Percentiles rank a stretch among this genome's conserved stretches.
phyloP scores from a whole-genome alignment of 2,113 vertebrate species.

The Tragelaphus imberbis region DNA sequence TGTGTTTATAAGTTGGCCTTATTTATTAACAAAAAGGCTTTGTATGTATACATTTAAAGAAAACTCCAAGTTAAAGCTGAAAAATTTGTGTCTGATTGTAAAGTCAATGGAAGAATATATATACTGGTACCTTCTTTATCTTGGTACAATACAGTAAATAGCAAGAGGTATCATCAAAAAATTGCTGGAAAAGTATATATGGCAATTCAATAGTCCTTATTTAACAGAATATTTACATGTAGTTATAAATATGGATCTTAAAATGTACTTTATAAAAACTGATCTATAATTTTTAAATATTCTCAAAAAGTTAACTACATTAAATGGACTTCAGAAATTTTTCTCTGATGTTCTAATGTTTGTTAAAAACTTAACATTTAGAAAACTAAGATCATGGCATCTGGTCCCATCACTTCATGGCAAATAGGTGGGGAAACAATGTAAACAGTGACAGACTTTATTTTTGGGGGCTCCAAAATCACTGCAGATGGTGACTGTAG shows the following conservation, averaged over 20 bases:
- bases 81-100: not conserved
- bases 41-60: not conserved
- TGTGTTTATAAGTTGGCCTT: not conserved
- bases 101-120: not conserved
- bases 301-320: not conserved
- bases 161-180: not conserved
- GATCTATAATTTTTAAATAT: not conserved
- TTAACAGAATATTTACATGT: constrained; percentile 2
- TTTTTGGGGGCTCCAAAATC: not conserved
- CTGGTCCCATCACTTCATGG: not conserved
- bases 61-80: not conserved
- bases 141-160: not conserved
- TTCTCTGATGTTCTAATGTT: not conserved
- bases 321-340: not conserved
- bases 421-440: not conserved
- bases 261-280: not conserved
- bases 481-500: not conserved
- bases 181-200: not conserved
- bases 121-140: not conserved
- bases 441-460: not conserved
- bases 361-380: not conserved
- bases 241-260: not conserved
- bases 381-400: not conserved
- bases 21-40: not conserved
- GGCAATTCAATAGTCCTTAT: not conserved